These are phyloP conservation scores for Meda fulgida DNA, from an alignment of 2,797 vertebrate genomes.

Conservation along the genomic window DNA sequence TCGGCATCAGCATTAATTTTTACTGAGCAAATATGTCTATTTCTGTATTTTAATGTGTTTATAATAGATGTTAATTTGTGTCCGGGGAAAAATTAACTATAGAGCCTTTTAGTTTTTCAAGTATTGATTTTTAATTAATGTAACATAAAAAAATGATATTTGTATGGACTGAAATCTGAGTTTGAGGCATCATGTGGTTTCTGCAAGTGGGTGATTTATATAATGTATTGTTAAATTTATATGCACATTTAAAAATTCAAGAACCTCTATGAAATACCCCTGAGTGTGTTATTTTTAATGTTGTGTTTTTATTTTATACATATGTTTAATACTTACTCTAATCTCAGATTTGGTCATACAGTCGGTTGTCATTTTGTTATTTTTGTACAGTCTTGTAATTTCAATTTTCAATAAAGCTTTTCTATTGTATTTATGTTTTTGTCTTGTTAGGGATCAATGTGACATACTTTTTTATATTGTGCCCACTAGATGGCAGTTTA, in stretches of 20 bases:
- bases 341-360: constrained; percentile 26
- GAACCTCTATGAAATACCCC: background rate
- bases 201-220: constrained; percentile 1
- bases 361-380: constrained; percentile 20
- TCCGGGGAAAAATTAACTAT: background rate
- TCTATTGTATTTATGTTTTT: constrained; percentile 46
- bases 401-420: constrained; percentile 74
- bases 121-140: constrained; percentile 8
- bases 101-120: background rate
- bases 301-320: background rate
- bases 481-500: constrained; percentile 67
- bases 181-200: background rate
- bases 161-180: background rate
- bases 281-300: background rate
- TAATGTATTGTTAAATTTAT: background rate
- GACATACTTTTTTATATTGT: constrained; percentile 26
- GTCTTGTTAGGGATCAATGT: background rate
- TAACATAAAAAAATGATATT: background rate
- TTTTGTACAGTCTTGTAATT: constrained; percentile 63
- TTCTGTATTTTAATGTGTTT: background rate
- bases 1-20: background rate
- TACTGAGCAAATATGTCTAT: constrained; percentile 1
- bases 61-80: background rate
- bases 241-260: constrained; percentile 22
- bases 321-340: constrained; percentile 1